Conservation (phyloP, 2,113 vertebrate species). For the Anseranas semipalmata region DNA sequence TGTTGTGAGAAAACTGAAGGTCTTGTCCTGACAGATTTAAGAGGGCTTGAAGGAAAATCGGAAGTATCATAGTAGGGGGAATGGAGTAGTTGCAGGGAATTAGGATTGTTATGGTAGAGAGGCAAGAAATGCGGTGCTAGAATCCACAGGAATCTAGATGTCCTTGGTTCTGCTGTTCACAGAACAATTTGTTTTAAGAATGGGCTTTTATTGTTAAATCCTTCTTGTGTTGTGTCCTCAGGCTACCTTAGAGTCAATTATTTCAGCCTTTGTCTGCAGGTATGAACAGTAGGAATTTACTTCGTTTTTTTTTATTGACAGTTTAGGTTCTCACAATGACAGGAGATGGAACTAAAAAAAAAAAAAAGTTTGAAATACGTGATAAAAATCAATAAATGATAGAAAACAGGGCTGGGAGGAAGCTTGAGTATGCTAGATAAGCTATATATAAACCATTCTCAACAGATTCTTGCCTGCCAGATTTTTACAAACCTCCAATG, state of each 20-base stretch:
- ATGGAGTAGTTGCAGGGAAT: background rate
- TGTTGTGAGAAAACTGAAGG: background rate
- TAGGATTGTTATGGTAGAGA: background rate
- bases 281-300: background rate
- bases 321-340: accelerated
- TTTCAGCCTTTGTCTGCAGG: background rate
- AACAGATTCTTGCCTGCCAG: background rate
- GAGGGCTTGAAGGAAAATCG: background rate
- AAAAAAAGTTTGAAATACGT: background rate
- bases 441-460: background rate
- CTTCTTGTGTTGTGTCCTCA: background rate
- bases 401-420: background rate
- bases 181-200: background rate
- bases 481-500: background rate
- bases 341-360: background rate
- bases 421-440: background rate
- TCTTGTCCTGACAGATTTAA: background rate
- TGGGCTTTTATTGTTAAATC: background rate
- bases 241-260: background rate
- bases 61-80: no score
- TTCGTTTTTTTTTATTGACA: background rate
- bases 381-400: background rate
- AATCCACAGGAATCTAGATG: background rate
- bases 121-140: background rate
- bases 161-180: background rate